A percentile compares a stretch with the other conserved stretches of the same genome.
These are phyloP conservation scores for Platichthys stellatus DNA, from an alignment of 2,113 vertebrate genomes.

Conservation along the genomic window DNA sequence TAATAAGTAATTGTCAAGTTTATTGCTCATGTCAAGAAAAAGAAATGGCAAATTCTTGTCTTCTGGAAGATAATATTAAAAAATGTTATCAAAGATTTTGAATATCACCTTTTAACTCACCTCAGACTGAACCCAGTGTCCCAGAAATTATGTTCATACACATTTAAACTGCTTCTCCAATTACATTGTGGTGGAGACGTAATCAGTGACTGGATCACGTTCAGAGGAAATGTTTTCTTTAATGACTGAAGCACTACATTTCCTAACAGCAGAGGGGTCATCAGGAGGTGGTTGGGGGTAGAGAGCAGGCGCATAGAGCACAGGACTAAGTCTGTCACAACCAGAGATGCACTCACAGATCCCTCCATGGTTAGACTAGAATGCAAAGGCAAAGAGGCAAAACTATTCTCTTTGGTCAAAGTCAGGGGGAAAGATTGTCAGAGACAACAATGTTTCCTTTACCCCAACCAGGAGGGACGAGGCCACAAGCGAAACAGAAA, in stretches of 20 bases:
- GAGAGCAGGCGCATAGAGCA: not conserved
- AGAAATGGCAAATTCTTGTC: not conserved
- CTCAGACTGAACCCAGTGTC: not conserved
- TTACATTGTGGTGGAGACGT: not conserved
- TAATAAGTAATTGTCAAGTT: slow-evolving; percentile 1
- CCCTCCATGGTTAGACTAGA: no score
- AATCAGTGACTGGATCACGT: not conserved
- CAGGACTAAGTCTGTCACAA: no score
- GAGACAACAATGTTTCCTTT: no score
- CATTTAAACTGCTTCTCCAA: slow-evolving; percentile 10
- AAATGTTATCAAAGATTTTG: not conserved
- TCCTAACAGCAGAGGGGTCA: no score
- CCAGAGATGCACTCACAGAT: no score
- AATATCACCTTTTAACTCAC: not conserved
- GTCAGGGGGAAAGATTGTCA: no score
- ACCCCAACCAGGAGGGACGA: no score
- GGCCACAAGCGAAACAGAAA: no score
- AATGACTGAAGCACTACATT: no score
- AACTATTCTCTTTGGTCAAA: no score
- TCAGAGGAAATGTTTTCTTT: not conserved
- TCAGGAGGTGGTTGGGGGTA: no score
- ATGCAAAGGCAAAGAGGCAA: no score
- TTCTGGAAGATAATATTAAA: not conserved
- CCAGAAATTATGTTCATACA: not conserved
- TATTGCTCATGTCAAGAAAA: slow-evolving; percentile 1